These are phyloP conservation scores for Drosophila athabasca DNA, from an alignment of 1,140 invertebrate genomes.

Conservation along the genomic window DNA sequence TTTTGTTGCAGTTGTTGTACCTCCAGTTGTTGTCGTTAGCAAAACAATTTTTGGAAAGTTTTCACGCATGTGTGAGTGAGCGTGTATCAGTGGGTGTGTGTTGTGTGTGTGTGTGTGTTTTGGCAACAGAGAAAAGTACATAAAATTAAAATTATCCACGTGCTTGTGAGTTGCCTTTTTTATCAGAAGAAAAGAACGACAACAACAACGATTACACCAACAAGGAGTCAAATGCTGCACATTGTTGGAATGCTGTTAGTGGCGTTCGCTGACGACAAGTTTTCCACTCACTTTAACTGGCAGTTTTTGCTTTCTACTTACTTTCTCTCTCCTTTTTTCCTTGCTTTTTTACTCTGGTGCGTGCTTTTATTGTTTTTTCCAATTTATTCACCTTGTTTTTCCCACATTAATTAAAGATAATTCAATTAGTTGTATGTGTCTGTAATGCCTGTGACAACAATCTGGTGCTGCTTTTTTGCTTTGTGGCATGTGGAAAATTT, in stretches of 20 bases:
- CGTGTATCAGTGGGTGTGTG: too few relatives aligned
- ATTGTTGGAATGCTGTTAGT: too few relatives aligned
- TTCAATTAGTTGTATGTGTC: conserved; percentile 41
- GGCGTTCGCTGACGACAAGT: neutral
- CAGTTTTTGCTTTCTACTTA: neutral
- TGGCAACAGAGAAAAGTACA: conserved; percentile 48
- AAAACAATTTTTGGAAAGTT: conserved; percentile 75
- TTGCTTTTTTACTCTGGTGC: conserved; percentile 9
- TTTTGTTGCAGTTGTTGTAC: conserved; percentile 29
- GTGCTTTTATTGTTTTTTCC: conserved; percentile 7
- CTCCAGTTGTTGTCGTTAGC: conserved; percentile 55
- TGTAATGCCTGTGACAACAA: conserved; percentile 18
- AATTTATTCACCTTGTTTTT: conserved; percentile 12
- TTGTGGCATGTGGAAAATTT: conserved; percentile 33
- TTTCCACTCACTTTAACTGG: conserved; percentile 17
- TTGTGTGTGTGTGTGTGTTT: neutral
- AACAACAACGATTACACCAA: neutral
- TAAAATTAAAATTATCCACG: conserved; percentile 78
- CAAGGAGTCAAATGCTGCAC: neutral
- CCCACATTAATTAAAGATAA: conserved; percentile 66
- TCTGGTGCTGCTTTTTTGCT: conserved; percentile 9
- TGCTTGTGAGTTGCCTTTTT: conserved; percentile 53
- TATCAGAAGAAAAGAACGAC: conserved; percentile 22
- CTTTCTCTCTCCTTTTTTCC: neutral
- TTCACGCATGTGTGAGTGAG: conserved; percentile 55